A percentile compares a stretch with the other conserved stretches of the same genome.
phyloP scores from a whole-genome alignment of 64 coral and sea anemone species.

The Pocillopora verrucosa region DNA sequence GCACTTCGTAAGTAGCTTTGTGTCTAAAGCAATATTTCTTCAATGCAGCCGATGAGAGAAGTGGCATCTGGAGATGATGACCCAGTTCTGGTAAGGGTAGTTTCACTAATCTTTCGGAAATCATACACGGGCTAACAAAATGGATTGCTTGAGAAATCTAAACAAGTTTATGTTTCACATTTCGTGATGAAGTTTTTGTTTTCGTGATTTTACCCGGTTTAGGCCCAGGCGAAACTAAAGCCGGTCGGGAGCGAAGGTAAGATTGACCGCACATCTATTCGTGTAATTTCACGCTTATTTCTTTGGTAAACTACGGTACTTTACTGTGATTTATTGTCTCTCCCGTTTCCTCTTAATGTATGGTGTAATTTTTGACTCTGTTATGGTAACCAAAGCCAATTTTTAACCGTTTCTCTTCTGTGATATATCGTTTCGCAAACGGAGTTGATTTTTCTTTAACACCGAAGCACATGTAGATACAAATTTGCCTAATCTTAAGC shows the following conservation, averaged over 20 bases:
- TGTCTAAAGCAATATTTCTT: slow-evolving; percentile 25
- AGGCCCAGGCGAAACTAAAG: slow-evolving; percentile 41
- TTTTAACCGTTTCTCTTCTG: neutral
- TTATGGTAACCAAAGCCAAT: slow-evolving; percentile 5
- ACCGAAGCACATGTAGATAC: slow-evolving; percentile 31
- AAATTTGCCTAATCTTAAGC: neutral
- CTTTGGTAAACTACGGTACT: neutral
- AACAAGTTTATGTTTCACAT: neutral
- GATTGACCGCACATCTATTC: slow-evolving; percentile 22
- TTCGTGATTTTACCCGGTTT: slow-evolving; percentile 11
- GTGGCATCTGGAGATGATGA: slow-evolving; percentile 17
- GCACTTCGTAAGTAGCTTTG: slow-evolving; percentile 37
- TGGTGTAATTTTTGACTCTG: neutral
- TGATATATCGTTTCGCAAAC: neutral
- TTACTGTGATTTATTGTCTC: slow-evolving; percentile 5
- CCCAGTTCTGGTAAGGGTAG: slow-evolving; percentile 34
- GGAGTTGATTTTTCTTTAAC: slow-evolving; percentile 2
- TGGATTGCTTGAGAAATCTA: neutral
- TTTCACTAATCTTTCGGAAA: slow-evolving; percentile 34
- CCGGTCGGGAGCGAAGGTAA: slow-evolving; percentile 40
- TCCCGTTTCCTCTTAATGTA: neutral
- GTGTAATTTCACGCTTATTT: neutral
- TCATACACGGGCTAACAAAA: neutral
- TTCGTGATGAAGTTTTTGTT: neutral
- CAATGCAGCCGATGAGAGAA: slow-evolving; percentile 39